Base-by-base conservation (phyloP, 2,888 invertebrate genomes). In the Xanthorhoe spadicearia region DNA sequence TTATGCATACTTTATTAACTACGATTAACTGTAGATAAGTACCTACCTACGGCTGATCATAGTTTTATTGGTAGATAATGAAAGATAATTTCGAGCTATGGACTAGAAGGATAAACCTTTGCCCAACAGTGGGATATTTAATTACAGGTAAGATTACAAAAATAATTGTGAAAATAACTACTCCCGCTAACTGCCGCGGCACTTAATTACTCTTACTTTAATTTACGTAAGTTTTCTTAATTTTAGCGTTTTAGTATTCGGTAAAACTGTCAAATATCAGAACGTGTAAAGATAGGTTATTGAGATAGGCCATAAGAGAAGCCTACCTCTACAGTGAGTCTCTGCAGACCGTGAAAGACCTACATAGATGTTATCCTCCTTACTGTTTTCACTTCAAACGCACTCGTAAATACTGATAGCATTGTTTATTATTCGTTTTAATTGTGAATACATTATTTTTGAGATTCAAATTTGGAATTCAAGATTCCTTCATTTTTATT, bases 31-130 rank as follows among this genome's bases (percentile, higher is more conserved):
- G 38, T 13, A n/a, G n/a, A n/a, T n/a, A n/a, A n/a, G n/a, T n/a
- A n/a, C n/a, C n/a, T n/a, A n/a, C n/a, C n/a, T n/a, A 13, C 13
- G 35, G 35, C 13, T 13, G 1, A 13, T 13, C 38, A 43, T 43
- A 43, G 38, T 43, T 43, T 43, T 43, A 43, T 43, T 43, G 13
- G 38, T 43, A 43, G 38, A 43, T 43, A 43, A 43, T 43, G 38
- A 43, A 43, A 43, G 38, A 43, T 43, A 43, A 43, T 43, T 43
- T 43, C 38, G 10, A 13, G 13, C 10, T 43, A 43, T 13, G 3
- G 38, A 32, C 32, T 32, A 7, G 2, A 7, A 32, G 32, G 6
- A 38, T 38, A 10, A 38, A 43, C 38, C 13, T 13, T 43, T 43
- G 38, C 13, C 38, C 38, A 43, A 43, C 38, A 43, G 38, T 43